These are phyloP conservation scores for Napeogenes sylphis DNA, from an alignment of 2,888 invertebrate genomes.

Conservation along the genomic window DNA sequence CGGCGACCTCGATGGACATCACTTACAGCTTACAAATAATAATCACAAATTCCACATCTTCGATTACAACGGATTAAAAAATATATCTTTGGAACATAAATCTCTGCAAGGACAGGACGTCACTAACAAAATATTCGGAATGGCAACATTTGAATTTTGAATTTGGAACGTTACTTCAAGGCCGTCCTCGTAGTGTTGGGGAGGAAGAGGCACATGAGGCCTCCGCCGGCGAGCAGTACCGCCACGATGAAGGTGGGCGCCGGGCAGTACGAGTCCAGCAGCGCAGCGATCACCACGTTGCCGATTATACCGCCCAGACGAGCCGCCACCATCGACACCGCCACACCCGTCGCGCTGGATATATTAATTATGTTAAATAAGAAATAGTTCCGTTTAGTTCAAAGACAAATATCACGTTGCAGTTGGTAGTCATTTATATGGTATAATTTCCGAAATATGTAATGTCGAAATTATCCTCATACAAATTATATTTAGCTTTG, in stretches of 20 bases:
- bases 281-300: slow-evolving; percentile 91
- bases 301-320: slow-evolving; percentile 92
- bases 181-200: slow-evolving; percentile 93
- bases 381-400: too few relatives aligned
- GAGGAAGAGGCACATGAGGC: slow-evolving; percentile 90
- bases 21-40: slow-evolving; percentile 31
- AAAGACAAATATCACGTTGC: too few relatives aligned
- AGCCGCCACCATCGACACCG: slow-evolving; percentile 93
- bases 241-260: slow-evolving; percentile 95
- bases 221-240: slow-evolving; percentile 89
- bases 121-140: not conserved
- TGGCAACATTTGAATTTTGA: slow-evolving; percentile 4
- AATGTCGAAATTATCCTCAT: too few relatives aligned
- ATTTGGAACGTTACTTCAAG: slow-evolving; percentile 56
- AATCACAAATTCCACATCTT: not conserved
- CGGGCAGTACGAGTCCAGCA: slow-evolving; percentile 92
- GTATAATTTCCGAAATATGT: too few relatives aligned
- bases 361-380: too few relatives aligned
- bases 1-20: slow-evolving; percentile 43
- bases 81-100: not conserved
- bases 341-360: slow-evolving; percentile 91
- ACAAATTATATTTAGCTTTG: too few relatives aligned
- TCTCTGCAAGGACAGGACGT: slow-evolving; percentile 7
- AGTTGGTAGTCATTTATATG: too few relatives aligned
- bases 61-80: not conserved